Percentiles rank a stretch among this genome's conserved stretches.
Conservation (phyloP, 2,888 invertebrate species). For the Drosophila nr. fundita region DNA sequence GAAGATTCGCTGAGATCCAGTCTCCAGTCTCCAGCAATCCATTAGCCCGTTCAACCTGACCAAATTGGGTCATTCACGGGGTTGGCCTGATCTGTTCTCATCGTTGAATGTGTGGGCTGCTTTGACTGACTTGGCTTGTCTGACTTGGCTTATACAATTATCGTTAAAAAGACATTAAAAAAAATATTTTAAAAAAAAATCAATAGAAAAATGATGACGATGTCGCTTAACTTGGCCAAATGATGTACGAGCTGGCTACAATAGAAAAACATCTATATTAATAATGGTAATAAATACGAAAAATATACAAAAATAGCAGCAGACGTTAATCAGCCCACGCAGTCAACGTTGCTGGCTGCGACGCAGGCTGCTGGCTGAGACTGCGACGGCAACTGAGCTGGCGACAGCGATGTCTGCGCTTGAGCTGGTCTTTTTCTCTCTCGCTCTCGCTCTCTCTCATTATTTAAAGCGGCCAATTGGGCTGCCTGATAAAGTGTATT, state of each 20-base stretch:
- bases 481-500: conserved; percentile 43
- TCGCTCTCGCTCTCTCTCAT: conserved; percentile 7
- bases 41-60: conserved; percentile 58
- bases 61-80: conserved; percentile 79
- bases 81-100: conserved; percentile 48
- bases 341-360: conserved; percentile 4
- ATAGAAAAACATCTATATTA: conserved; percentile 56
- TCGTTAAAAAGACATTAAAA: conserved; percentile 77
- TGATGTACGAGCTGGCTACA: conserved; percentile 49
- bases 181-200: conserved; percentile 30
- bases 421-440: conserved; percentile 5
- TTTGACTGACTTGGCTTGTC: conserved; percentile 45
- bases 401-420: conserved; percentile 10
- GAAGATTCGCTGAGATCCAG: conserved; percentile 37
- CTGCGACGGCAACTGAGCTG: conserved; percentile 10
- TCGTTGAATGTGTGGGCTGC: conserved; percentile 60
- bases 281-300: conserved; percentile 52
- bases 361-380: conserved; percentile 5
- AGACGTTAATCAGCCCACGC: conserved; percentile 65
- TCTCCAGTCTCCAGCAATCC: conserved; percentile 10
- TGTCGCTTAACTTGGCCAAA: conserved; percentile 55
- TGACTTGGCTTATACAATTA: conserved; percentile 67
- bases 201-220: conserved; percentile 56
- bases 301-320: conserved; percentile 59
- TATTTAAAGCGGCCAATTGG: conserved; percentile 40